Conservation (phyloP, 37 sponge, comb jelly and placozoan species). For the Chondrosia reniformis region DNA sequence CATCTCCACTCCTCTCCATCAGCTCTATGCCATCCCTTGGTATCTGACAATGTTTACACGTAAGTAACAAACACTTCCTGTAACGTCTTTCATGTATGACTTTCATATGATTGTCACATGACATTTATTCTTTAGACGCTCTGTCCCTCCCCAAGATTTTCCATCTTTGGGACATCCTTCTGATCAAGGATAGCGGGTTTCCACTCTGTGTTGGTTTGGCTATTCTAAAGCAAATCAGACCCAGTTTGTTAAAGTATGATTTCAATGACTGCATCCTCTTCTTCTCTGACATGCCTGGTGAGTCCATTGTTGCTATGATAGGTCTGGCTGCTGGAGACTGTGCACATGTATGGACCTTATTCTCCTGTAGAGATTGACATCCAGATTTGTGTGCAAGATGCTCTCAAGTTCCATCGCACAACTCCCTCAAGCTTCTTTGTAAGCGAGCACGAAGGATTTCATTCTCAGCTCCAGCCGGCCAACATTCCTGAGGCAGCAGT, state of each 20-base stretch:
- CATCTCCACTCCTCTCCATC: not conserved
- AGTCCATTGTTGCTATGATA: not conserved
- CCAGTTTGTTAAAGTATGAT: constrained; percentile 66
- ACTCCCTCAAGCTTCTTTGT: constrained; percentile 72
- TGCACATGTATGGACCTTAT: not conserved
- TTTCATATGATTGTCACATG: not conserved
- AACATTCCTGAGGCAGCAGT: constrained; percentile 52
- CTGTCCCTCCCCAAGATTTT: constrained; percentile 92
- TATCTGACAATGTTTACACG: constrained; percentile 99
- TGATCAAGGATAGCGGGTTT: constrained; percentile 82
- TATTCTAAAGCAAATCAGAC: constrained; percentile 84
- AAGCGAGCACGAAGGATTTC: constrained; percentile 50
- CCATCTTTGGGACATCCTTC: constrained; percentile 92
- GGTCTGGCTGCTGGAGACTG: not conserved
- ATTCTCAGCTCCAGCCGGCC: constrained; percentile 4
- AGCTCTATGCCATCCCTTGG: constrained; percentile 99
- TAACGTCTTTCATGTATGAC: not conserved
- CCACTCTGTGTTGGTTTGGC: constrained; percentile 91
- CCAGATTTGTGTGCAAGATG: constrained; percentile 64
- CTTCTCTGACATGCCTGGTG: constrained; percentile 98
- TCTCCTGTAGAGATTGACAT: constrained; percentile 71
- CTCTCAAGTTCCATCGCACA: constrained; percentile 37
- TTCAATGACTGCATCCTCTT: constrained; percentile 99
- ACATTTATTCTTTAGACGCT: constrained; percentile 55
- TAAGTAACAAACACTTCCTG: constrained; percentile 29